Evolutionary conservation across 2,797 vertebrate species (phyloP), one percentile per base, ranked within the genome.

Genomic region (Gymnodraco acuticeps): DNA sequence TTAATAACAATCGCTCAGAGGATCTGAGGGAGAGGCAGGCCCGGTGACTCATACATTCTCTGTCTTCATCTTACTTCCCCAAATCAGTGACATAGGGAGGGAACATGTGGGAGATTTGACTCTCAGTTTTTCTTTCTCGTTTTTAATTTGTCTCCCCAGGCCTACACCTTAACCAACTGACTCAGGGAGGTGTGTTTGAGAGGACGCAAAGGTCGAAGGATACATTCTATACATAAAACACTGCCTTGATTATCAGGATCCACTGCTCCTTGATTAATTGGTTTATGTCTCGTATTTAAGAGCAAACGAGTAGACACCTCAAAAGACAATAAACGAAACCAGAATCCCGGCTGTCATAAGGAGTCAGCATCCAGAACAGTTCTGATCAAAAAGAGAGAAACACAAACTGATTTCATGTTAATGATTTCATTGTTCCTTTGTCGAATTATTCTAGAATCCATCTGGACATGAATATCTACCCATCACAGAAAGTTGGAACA

Each of bases 1-100:
- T 64, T 69, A 63, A 72, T 69, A 63, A 72, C 47, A 52, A 17
- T 76, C 70, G 75, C 82, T 84, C 83, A 68, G 67, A 75, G 80
- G 78, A 74, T 67, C 45, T 8, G 70, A 77, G 65, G 66, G 38
- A 70, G 78, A 67, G 70, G 74, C 66, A 27, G 45, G 19, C 52
- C 45, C 8, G 85, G 50, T 94, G 93, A 93, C 80, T 93, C 92
- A 92, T 78, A 59, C 46, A 0, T 31, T 68, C 72, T 71, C 76
- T 83, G 71, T 81, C 80, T 89, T 68, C 64, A 70, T 78, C 71
- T 50, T 55, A 77, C 81, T 79, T 84, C 82, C 72, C 60, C 70
- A 47, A 65, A 56, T 82, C 75, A 65, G 75, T 48, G 68, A 65
- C 31, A 77, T 53, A 19, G 38, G 46, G 59, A 65, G 70, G 61